These are phyloP conservation scores for Muschampia plurimacula DNA, from an alignment of 2,888 invertebrate species.

Conservation along the genomic window DNA sequence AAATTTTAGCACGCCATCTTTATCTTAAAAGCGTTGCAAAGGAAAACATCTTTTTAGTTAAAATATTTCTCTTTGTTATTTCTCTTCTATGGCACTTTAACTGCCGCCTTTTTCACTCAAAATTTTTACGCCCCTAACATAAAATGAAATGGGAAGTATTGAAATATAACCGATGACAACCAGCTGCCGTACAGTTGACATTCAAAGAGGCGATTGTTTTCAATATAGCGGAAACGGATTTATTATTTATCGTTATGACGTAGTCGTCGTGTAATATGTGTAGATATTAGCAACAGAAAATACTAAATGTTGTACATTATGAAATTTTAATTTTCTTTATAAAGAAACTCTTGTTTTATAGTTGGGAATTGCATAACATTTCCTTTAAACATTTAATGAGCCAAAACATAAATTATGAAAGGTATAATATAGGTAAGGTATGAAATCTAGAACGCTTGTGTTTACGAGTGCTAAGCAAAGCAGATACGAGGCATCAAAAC, in stretches of 20 bases:
- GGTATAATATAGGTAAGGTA: neutral
- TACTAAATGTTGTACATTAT: neutral
- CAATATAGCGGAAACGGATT: conserved; percentile 3
- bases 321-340: no score
- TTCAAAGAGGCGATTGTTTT: neutral
- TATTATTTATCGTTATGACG: neutral
- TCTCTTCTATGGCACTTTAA: neutral
- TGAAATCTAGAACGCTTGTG: neutral
- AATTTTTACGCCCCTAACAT: conserved; percentile 17
- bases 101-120: neutral
- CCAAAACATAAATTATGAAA: conserved; percentile 6
- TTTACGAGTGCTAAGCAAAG: conserved; percentile 19
- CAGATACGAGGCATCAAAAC: conserved; percentile 39
- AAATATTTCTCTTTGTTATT: neutral
- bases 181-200: conserved; percentile 3
- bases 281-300: neutral
- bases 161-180: conserved; percentile 4
- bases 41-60: neutral
- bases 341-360: no score
- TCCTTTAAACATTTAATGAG: neutral
- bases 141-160: conserved; percentile 6
- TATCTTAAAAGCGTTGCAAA: neutral
- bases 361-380: neutral
- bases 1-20: no score
- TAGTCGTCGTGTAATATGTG: no score